Evolutionary conservation across 2,797 vertebrate genomes (phyloP).

Genomic region (Erpetoichthys calabaricus): DNA sequence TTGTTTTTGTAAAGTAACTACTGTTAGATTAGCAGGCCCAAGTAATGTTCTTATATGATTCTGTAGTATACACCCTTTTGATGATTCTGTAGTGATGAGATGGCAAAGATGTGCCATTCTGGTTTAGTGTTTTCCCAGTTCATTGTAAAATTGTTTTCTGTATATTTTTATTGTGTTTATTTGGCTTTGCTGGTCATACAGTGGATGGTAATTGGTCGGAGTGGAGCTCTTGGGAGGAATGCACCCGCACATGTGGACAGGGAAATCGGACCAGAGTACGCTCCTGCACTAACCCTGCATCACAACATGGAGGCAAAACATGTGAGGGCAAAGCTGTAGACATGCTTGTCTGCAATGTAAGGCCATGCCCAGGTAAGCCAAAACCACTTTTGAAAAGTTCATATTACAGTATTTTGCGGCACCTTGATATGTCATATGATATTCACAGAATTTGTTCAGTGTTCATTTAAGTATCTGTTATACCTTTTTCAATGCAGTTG

Average conservation of each 20-base stretch:
- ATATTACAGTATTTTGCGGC: no score
- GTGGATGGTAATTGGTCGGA: slow-evolving; percentile 87
- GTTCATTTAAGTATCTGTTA: no score
- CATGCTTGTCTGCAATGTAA: slow-evolving; percentile 62
- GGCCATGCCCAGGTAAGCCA: slow-evolving; percentile 73
- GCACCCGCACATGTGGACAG: slow-evolving; percentile 75
- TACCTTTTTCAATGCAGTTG: slow-evolving; percentile 44
- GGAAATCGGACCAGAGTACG: slow-evolving; percentile 79
- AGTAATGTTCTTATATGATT: no score
- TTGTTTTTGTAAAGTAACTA: no score
- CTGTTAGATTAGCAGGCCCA: no score
- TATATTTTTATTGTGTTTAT: not conserved
- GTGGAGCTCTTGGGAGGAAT: slow-evolving; percentile 88
- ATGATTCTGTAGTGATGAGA: no score
- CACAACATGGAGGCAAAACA: slow-evolving; percentile 59
- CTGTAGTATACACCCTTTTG: no score
- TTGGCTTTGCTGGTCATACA: slow-evolving; percentile 25
- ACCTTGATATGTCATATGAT: no score
- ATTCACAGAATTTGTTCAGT: no score
- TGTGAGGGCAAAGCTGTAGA: slow-evolving; percentile 73
- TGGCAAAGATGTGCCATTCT: no score
- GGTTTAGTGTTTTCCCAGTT: no score
- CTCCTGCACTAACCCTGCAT: slow-evolving; percentile 63
- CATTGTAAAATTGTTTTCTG: no score
- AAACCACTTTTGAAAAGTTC: not conserved